phyloP scores from a whole-genome alignment of 2,113 vertebrate species.

The Monopterus albus region DNA sequence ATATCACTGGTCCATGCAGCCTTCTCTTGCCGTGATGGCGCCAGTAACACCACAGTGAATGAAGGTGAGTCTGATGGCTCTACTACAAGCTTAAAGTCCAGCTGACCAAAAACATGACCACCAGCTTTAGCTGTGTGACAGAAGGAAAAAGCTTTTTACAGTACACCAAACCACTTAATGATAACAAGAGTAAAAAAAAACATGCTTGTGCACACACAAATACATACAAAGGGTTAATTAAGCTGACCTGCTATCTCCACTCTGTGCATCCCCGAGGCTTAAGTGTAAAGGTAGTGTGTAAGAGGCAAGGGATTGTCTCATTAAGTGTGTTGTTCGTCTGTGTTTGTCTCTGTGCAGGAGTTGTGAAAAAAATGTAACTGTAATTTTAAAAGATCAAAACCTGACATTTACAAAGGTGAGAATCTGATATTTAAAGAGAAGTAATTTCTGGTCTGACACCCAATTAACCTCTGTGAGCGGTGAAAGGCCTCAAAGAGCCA shows the following conservation, averaged over 20 bases:
- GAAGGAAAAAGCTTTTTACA: background rate
- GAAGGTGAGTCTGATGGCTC: slow-evolving; percentile 89
- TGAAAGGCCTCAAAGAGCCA: slow-evolving; percentile 40
- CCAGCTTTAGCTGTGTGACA: slow-evolving; percentile 86
- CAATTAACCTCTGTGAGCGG: slow-evolving; percentile 76
- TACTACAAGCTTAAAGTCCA: slow-evolving; percentile 97
- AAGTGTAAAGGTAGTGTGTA: slow-evolving; percentile 20
- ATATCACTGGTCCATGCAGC: slow-evolving; percentile 99
- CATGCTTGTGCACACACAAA: background rate
- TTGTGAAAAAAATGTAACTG: slow-evolving; percentile 20
- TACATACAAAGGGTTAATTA: slow-evolving; percentile 49
- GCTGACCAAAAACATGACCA: slow-evolving; percentile 93
- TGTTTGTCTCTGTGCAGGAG: slow-evolving; percentile 2
- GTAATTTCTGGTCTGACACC: slow-evolving; percentile 64
- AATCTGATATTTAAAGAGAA: slow-evolving; percentile 72
- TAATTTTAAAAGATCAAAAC: slow-evolving; percentile 66
- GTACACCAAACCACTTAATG: background rate
- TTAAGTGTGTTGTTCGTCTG: background rate
- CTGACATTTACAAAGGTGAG: slow-evolving; percentile 75
- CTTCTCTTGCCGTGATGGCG: slow-evolving; percentile 96
- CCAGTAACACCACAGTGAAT: slow-evolving; percentile 94
- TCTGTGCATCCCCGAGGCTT: slow-evolving; percentile 9
- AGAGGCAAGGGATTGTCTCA: background rate
- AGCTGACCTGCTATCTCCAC: slow-evolving; percentile 30
- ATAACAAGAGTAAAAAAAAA: background rate